Conservation (phyloP, 2,113 vertebrate genomes). For the Charina bottae region DNA sequence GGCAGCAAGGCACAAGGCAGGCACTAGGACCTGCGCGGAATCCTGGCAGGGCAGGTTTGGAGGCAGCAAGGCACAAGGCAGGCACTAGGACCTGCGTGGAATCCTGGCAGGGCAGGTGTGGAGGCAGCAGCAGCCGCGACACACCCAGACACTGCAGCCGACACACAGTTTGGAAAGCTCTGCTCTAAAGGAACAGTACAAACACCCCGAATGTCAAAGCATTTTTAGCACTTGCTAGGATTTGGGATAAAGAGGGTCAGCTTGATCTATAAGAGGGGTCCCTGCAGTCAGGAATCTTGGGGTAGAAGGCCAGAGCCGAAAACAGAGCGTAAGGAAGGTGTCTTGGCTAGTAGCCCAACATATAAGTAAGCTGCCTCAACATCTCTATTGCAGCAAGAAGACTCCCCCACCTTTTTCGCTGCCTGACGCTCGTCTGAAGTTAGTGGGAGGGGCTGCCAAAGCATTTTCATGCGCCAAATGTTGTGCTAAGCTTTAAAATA, state of each 20-base stretch:
- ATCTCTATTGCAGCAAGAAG: conserved; percentile 35
- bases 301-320: conserved; percentile 38
- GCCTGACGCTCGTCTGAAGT: conserved; percentile 6
- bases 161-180: too few relatives aligned
- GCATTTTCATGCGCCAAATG: conserved; percentile 31
- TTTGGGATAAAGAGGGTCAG: fast-evolving
- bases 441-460: conserved; percentile 36
- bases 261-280: background rate
- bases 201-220: background rate
- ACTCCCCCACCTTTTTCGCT: background rate
- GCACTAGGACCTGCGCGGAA: too few relatives aligned
- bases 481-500: conserved; percentile 41
- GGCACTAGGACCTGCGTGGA: too few relatives aligned
- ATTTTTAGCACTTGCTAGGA: too few relatives aligned
- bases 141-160: too few relatives aligned
- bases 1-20: too few relatives aligned
- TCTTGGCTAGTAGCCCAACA: conserved; percentile 40
- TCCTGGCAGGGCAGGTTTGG: too few relatives aligned
- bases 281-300: background rate
- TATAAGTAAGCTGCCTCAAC: conserved; percentile 1
- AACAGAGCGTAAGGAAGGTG: background rate
- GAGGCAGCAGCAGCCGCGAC: too few relatives aligned
- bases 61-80: too few relatives aligned
- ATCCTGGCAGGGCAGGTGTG: too few relatives aligned
- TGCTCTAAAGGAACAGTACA: background rate